Evolutionary conservation across 1,140 invertebrate species (phyloP), one percentile per base, ranked within the genome.

Genomic region (Bombus ignitus): DNA sequence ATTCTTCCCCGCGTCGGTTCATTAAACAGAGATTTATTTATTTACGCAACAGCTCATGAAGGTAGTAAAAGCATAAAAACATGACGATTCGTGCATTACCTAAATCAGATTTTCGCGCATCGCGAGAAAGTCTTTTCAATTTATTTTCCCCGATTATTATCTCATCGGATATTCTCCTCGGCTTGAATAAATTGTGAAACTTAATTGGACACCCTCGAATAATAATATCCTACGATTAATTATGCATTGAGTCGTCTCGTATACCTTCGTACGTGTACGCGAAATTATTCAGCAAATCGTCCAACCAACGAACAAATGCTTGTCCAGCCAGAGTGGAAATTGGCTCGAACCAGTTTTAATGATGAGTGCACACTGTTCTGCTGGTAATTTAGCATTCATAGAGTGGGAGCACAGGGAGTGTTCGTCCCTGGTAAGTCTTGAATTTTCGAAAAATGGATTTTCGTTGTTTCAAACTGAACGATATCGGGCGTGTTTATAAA

Each of bases 381-480:
- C 28, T 70, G 70, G 84, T 88, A 83, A 92, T 92, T 93, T 93
- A 75, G 89, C 89, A 93, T 93, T 93, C 92, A 93, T 93, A 89
- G 91, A 83, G 83, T 93, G 92, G 92, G 92, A 93, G 87, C 86
- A 78, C 68, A 77, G 86, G 89, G 68, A 79, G 78, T 77, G 68
- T 47, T 72, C 78, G 68, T 53, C 39, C 44, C 70, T 42, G 53
- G 47, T 75, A 88, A 73, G 84, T 88, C 79, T 85, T 68, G 85
- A 57, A 74, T 82, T 79, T 81, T 71, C 75, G 73, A 82, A 79
- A 75, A 91, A 90, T 88, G 71, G 74, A 66, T 42, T 77, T n/a
- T 59, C 70, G 57, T 37, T n/a, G 28, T 35, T 53, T 53, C 47
- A 53, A 22, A 22, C 37, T 66, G 32, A 28, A 13, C 28, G 28